Evolutionary conservation across 1,140 invertebrate species (phyloP).

Genomic region (Chelonus insularis): DNA sequence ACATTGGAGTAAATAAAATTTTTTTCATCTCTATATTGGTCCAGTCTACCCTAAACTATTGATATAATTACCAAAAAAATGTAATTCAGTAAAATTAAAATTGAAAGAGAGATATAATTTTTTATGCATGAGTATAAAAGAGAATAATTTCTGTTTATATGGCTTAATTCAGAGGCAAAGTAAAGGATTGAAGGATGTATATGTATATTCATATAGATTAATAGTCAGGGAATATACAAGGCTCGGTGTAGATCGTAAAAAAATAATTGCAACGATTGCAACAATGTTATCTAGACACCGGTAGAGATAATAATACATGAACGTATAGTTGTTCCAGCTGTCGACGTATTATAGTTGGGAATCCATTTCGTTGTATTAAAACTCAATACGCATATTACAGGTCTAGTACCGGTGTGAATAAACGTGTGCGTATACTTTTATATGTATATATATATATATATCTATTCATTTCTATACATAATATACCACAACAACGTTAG

Average conservation of each 20-base stretch:
- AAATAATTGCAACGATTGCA: conserved; percentile 59
- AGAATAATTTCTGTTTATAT: conserved; percentile 25
- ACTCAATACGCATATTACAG: conserved; percentile 26
- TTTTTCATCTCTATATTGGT: too few relatives aligned
- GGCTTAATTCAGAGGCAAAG: neutral
- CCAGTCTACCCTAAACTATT: too few relatives aligned
- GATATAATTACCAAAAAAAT: too few relatives aligned
- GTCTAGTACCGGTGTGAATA: neutral
- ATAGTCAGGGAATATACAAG: conserved; percentile 52
- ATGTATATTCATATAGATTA: conserved; percentile 39
- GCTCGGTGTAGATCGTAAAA: conserved; percentile 58
- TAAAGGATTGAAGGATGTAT: neutral
- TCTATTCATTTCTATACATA: too few relatives aligned
- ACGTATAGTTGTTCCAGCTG: conserved; percentile 43
- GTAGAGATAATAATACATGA: conserved; percentile 54
- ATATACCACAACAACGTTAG: too few relatives aligned
- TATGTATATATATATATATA: too few relatives aligned
- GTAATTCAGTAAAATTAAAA: too few relatives aligned
- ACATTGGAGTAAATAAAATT: too few relatives aligned
- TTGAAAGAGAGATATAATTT: too few relatives aligned
- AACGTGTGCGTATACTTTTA: neutral
- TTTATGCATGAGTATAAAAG: too few relatives aligned
- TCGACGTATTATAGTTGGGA: conserved; percentile 37
- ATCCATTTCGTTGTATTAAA: conserved; percentile 34
- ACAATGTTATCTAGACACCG: conserved; percentile 51